Evolutionary conservation across 2,888 invertebrate species (phyloP), one percentile per base, ranked within the genome.

Genomic region (Drosophila mulleri): DNA sequence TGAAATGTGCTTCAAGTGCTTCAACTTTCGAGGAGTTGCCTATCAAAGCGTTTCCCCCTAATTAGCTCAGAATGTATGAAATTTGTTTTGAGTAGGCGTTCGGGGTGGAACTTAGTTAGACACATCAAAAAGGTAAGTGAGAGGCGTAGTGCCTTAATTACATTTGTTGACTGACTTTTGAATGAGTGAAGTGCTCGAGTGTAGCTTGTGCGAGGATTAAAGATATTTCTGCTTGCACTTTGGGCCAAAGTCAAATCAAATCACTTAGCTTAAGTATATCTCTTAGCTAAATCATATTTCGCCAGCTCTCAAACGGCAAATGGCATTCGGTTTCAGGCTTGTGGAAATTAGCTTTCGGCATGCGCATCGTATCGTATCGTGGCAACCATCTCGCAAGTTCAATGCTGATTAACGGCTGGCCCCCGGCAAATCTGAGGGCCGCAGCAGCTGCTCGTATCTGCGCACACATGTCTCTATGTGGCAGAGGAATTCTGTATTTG

Each of bases 361-460:
- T 66, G 74, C 70, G 66, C 61, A 57, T 29, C 54, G 66, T 74
- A 57, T 29, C 54, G 66, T 74, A 53, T 42, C 54, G 58, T 53
- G 72, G 67, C 72, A 72, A 58, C 56, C 52, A 72, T 41, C 48
- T 52, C 50, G 20, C 47, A 69, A 75, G 80, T 69, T 72, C 75
- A 78, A 80, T 80, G 56, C 81, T 75, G 75, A 78, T 80, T 78
- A 75, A 72, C 75, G 72, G 69, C 69, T 50, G 60, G 23, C 65
- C 29, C 47, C 26, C 42, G 59, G 45, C 50, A 12, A 37, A 61
- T 16, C 29, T 26, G 45, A 9, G n/a, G 23, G n/a, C 44, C 52
- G 39, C 44, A 42, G 41, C 47, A 47, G 58, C 20, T 59, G 47
- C 23, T 14, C 48, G 6, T 11, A 42, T 48, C 39, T 53, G 56